phyloP scores from a whole-genome alignment of 1,140 invertebrate species.

The Orussus abietinus region DNA sequence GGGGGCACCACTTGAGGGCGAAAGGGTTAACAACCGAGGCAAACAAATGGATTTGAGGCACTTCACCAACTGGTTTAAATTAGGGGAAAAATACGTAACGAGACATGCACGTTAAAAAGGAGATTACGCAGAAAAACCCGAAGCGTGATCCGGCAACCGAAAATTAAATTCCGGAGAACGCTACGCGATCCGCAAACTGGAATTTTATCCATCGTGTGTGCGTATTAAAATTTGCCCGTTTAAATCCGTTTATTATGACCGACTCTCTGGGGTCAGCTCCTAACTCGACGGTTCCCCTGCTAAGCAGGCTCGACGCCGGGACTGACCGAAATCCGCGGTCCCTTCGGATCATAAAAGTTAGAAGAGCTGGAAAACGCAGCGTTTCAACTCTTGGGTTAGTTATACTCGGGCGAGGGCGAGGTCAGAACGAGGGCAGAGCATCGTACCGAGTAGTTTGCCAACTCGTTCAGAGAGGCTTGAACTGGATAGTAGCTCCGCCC shows the following conservation, averaged over 20 bases:
- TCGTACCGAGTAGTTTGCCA: conserved; percentile 42
- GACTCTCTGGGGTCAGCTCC: not conserved
- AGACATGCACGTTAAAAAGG: too few relatives aligned
- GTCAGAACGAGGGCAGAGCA: conserved; percentile 15
- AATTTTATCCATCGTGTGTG: too few relatives aligned
- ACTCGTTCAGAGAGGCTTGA: conserved; percentile 41
- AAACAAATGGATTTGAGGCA: too few relatives aligned
- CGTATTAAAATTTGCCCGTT: too few relatives aligned
- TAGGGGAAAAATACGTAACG: too few relatives aligned
- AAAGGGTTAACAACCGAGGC: too few relatives aligned
- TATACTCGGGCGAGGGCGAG: conserved; percentile 6
- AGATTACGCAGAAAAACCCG: too few relatives aligned
- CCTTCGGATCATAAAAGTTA: conserved; percentile 45
- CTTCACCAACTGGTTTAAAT: too few relatives aligned
- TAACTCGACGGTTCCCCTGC: not conserved
- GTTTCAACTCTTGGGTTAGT: conserved; percentile 1
- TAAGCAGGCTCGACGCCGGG: conserved; percentile 15
- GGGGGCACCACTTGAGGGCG: too few relatives aligned
- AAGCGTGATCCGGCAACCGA: conserved; percentile 22
- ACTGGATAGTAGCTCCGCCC: conserved; percentile 28
- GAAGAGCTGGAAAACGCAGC: conserved; percentile 20
- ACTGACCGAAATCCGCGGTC: conserved; percentile 33
- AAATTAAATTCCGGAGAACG: conserved; percentile 9
- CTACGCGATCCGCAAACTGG: not conserved
- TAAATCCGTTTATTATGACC: too few relatives aligned